Evolutionary conservation across 2,888 invertebrate genomes (phyloP).

Genomic region (Dasysyrphus tricinctus): DNA sequence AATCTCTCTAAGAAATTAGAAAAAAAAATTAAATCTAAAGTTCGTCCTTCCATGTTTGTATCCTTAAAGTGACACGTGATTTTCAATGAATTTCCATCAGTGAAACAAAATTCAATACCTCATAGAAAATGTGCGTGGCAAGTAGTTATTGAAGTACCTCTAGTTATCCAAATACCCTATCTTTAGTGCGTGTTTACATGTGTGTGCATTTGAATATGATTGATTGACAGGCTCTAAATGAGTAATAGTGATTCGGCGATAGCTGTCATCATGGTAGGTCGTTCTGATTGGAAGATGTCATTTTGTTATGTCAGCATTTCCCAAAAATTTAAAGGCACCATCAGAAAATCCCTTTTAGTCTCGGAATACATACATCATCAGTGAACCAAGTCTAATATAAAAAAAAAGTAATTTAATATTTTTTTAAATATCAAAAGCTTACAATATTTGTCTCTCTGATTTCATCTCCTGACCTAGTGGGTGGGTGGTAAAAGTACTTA

Average conservation of each 20-base stretch:
- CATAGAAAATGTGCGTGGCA: slow-evolving; percentile 30
- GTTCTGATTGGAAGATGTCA: slow-evolving; percentile 44
- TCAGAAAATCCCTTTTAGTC: neutral
- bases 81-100: neutral
- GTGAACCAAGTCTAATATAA: neutral
- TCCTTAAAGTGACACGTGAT: slow-evolving; percentile 56
- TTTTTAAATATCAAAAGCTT: slow-evolving; percentile 12
- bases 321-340: neutral
- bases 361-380: slow-evolving; percentile 11
- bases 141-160: slow-evolving; percentile 29
- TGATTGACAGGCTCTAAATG: slow-evolving; percentile 68
- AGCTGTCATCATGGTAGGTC: slow-evolving; percentile 63
- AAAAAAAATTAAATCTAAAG: neutral
- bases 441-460: neutral
- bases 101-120: neutral
- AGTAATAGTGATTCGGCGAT: slow-evolving; percentile 55
- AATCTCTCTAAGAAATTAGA: neutral
- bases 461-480: slow-evolving; percentile 7
- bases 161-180: slow-evolving; percentile 43
- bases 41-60: slow-evolving; percentile 13
- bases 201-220: slow-evolving; percentile 64
- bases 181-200: slow-evolving; percentile 66
- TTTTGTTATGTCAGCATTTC: slow-evolving; percentile 41
- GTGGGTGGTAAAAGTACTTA: slow-evolving; percentile 9
- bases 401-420: slow-evolving; percentile 4